Conservation (phyloP, 2,888 invertebrate genomes). For the Argyresthia goedartella region DNA sequence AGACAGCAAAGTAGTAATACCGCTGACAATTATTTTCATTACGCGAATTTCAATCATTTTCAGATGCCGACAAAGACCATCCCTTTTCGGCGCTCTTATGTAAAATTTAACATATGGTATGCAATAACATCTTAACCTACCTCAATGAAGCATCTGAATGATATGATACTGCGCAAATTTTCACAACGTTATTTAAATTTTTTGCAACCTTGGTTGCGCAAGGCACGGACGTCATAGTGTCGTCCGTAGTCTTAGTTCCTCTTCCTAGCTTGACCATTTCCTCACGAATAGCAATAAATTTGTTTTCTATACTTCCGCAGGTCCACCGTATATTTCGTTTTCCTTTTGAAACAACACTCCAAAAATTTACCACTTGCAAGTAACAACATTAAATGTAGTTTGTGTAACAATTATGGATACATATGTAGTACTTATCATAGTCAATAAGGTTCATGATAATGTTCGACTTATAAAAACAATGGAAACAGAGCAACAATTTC, state of each 20-base stretch:
- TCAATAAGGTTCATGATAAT: too few species aligned
- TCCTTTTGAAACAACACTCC: neutral
- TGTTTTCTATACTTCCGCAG: slow-evolving; percentile 34
- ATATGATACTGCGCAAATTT: slow-evolving; percentile 17
- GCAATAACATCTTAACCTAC: too few species aligned
- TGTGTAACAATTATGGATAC: too few species aligned
- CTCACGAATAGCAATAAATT: slow-evolving; percentile 29
- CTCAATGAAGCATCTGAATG: neutral
- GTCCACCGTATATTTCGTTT: slow-evolving; percentile 14
- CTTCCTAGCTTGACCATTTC: slow-evolving; percentile 35
- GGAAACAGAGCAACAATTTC: slow-evolving; percentile 1
- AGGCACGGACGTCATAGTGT: slow-evolving; percentile 21
- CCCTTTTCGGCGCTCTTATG: too few species aligned
- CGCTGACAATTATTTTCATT: too few species aligned
- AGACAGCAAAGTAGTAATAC: too few species aligned
- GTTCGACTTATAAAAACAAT: too few species aligned
- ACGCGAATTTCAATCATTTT: too few species aligned
- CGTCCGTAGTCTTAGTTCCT: slow-evolving; percentile 29
- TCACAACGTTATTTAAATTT: slow-evolving; percentile 20
- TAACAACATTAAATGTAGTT: neutral
- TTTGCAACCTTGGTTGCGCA: slow-evolving; percentile 36
- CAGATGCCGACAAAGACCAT: too few species aligned
- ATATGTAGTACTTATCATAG: too few species aligned
- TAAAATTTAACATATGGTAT: too few species aligned
- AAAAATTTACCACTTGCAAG: slow-evolving; percentile 4